Conservation (phyloP, 2,113 vertebrate species). For the Chrysochloris asiatica region DNA sequence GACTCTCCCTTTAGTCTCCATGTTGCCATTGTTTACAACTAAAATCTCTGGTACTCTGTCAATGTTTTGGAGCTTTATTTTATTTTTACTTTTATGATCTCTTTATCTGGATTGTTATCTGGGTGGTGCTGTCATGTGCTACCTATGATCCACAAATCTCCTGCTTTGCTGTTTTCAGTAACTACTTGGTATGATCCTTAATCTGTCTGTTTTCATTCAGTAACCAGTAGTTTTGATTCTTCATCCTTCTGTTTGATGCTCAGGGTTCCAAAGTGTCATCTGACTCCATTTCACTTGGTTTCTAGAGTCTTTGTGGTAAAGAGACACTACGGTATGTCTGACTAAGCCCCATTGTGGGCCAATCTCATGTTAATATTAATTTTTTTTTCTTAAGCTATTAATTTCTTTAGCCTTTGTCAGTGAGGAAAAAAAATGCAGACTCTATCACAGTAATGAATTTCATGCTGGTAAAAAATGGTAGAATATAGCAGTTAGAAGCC, state of each 20-base stretch:
- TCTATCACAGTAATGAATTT: background rate
- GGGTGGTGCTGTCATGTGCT: background rate
- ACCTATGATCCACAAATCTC: background rate
- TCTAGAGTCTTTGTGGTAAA: background rate
- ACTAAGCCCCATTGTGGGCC: background rate
- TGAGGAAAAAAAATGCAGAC: conserved; percentile 27
- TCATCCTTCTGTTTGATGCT: background rate
- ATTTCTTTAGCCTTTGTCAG: conserved; percentile 20
- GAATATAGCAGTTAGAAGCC: background rate
- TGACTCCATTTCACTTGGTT: background rate
- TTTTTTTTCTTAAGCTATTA: background rate
- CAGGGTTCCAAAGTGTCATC: no score
- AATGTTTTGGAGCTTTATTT: background rate
- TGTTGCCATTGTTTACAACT: background rate
- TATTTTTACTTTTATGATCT: background rate
- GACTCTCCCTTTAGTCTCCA: background rate
- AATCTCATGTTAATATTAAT: background rate
- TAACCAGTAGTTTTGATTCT: background rate
- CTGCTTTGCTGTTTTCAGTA: background rate
- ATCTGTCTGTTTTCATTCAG: background rate
- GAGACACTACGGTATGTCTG: background rate
- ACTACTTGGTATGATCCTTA: no score
- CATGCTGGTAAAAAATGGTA: background rate
- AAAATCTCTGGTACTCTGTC: background rate
- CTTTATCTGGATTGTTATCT: background rate